Evolutionary conservation across 2,797 vertebrate genomes (phyloP).

Genomic region (Cyclura pinguis): DNA sequence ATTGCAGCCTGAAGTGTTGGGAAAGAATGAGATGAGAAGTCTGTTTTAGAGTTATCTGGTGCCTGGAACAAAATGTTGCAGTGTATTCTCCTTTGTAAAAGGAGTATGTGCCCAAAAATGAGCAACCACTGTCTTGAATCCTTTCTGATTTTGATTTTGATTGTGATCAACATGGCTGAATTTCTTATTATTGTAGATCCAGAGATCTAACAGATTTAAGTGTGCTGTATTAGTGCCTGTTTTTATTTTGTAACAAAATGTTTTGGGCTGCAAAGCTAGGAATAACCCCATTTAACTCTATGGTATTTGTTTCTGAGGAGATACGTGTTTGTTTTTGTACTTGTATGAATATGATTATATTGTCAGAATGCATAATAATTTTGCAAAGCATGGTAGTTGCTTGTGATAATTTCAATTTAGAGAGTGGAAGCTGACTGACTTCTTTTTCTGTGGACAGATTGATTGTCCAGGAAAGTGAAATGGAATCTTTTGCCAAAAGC

Average conservation of each 20-base stretch:
- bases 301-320: background rate
- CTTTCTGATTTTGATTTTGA: background rate
- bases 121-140: background rate
- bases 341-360: background rate
- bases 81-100: background rate
- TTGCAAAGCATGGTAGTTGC: constrained; percentile 2
- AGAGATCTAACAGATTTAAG: background rate
- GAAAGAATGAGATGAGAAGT: no score
- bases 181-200: background rate
- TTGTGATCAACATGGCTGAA: background rate
- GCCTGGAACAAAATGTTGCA: no score
- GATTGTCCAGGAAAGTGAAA: constrained; percentile 64
- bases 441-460: constrained; percentile 79
- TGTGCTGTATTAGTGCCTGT: constrained; percentile 36
- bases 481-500: constrained; percentile 67
- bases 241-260: background rate
- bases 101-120: background rate
- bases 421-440: constrained; percentile 49
- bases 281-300: background rate
- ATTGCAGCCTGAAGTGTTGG: no score
- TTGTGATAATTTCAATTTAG: constrained; percentile 24
- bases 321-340: no score
- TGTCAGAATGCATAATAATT: background rate
- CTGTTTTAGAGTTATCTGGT: no score
- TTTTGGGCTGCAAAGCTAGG: background rate